Conservation (phyloP, 30 jellyfish, hydroid and myxozoan genomes). For the Cassiopea andromeda region DNA sequence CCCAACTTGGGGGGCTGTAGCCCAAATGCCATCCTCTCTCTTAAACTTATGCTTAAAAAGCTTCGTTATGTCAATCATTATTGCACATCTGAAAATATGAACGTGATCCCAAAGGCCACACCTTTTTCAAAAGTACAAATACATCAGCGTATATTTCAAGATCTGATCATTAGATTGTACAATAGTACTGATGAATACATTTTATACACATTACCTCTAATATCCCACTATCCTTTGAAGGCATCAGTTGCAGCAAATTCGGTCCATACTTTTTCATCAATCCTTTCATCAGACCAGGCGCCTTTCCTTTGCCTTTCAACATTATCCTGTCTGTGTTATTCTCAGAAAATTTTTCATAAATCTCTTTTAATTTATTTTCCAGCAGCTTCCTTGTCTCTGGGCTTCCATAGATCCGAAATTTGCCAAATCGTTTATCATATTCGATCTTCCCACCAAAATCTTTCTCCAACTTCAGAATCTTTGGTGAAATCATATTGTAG, state of each 20-base stretch:
- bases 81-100: too few relatives aligned
- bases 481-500: neutral
- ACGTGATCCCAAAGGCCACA: too few relatives aligned
- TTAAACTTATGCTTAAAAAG: too few relatives aligned
- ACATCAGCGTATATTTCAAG: too few relatives aligned
- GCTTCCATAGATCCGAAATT: conserved; percentile 24
- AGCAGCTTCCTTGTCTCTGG: conserved; percentile 19
- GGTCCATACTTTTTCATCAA: conserved; percentile 43
- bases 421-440: conserved; percentile 3
- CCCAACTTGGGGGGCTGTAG: too few relatives aligned
- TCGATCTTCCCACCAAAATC: conserved; percentile 9
- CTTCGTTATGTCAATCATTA: too few relatives aligned
- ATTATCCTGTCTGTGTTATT: neutral
- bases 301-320: conserved; percentile 27
- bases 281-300: conserved; percentile 26
- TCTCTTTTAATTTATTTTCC: neutral
- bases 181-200: neutral
- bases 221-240: conserved; percentile 1
- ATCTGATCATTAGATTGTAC: too few relatives aligned
- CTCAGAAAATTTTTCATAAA: neutral
- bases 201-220: neutral
- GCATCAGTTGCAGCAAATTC: conserved; percentile 1
- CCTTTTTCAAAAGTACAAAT: too few relatives aligned
- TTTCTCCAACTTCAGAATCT: neutral
- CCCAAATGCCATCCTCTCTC: too few relatives aligned